These are phyloP conservation scores for Epinotia brunnichana DNA, from an alignment of 2,888 invertebrate genomes.

Conservation along the genomic window DNA sequence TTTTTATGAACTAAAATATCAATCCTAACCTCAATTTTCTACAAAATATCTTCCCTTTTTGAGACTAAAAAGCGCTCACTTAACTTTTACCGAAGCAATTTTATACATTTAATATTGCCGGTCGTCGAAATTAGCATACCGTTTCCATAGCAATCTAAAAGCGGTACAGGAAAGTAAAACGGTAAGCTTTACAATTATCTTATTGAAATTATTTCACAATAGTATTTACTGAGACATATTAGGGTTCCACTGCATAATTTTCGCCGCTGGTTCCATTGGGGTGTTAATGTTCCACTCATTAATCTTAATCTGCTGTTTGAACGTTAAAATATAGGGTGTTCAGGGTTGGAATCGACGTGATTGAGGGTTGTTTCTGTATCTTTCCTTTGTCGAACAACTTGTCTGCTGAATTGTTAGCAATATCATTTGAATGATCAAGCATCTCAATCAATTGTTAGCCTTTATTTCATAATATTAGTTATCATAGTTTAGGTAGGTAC, in stretches of 20 bases:
- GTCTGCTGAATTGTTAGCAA: not conserved
- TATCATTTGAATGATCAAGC: not conserved
- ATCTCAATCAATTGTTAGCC: no score
- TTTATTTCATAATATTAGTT: no score
- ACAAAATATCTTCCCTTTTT: not conserved
- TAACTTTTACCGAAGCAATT: constrained; percentile 3
- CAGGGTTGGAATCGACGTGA: constrained; percentile 17
- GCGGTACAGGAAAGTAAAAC: constrained; percentile 8
- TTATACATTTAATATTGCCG: constrained; percentile 6
- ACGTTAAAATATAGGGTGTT: constrained; percentile 33
- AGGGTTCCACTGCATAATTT: constrained; percentile 57
- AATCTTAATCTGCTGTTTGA: constrained; percentile 48
- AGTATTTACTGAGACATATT: constrained; percentile 56
- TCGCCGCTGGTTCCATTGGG: constrained; percentile 58
- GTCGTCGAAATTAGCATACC: constrained; percentile 15
- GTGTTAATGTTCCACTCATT: constrained; percentile 55
- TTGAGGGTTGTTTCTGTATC: constrained; percentile 10
- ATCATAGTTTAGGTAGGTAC: no score
- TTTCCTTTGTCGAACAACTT: constrained; percentile 8
- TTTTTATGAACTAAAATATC: no score
- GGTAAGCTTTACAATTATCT: constrained; percentile 40
- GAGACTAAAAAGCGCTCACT: not conserved
- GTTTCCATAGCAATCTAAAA: constrained; percentile 9
- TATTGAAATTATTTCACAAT: constrained; percentile 54
- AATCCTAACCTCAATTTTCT: not conserved